phyloP scores from a whole-genome alignment of 2,888 invertebrate species.

The Galeruca laticollis region DNA sequence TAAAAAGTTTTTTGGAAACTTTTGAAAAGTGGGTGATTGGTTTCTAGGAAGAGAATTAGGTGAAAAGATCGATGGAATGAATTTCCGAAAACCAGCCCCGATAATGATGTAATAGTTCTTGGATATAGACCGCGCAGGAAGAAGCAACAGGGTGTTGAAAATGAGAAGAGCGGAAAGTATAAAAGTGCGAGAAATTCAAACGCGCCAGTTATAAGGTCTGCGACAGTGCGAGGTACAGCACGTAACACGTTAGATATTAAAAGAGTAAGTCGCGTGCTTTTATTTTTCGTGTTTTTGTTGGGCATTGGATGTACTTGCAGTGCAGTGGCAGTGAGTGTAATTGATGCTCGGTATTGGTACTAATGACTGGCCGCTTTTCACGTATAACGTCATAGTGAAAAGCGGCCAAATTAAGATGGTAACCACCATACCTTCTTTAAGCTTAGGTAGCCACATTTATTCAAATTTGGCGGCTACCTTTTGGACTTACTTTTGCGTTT shows the following conservation, averaged over 20 bases:
- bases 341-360: conserved; percentile 45
- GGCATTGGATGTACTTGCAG: conserved; percentile 16
- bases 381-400: conserved; percentile 9
- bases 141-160: conserved; percentile 33
- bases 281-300: conserved; percentile 17
- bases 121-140: conserved; percentile 18
- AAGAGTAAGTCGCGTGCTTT: conserved; percentile 17
- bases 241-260: conserved; percentile 1
- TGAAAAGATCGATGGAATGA: conserved; percentile 4
- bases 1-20: not conserved
- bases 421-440: conserved; percentile 51
- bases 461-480: conserved; percentile 59
- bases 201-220: conserved; percentile 58
- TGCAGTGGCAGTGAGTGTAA: conserved; percentile 32
- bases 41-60: conserved; percentile 10
- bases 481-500: conserved; percentile 58
- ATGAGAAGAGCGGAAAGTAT: conserved; percentile 50
- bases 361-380: conserved; percentile 6
- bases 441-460: conserved; percentile 59
- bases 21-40: not conserved
- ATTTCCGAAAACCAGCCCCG: conserved; percentile 26
- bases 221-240: conserved; percentile 44
- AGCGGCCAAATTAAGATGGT: conserved; percentile 10
- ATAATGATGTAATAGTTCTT: conserved; percentile 22
- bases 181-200: conserved; percentile 57